phyloP scores from a whole-genome alignment of 2,888 invertebrate genomes.

The Nomada flava region DNA sequence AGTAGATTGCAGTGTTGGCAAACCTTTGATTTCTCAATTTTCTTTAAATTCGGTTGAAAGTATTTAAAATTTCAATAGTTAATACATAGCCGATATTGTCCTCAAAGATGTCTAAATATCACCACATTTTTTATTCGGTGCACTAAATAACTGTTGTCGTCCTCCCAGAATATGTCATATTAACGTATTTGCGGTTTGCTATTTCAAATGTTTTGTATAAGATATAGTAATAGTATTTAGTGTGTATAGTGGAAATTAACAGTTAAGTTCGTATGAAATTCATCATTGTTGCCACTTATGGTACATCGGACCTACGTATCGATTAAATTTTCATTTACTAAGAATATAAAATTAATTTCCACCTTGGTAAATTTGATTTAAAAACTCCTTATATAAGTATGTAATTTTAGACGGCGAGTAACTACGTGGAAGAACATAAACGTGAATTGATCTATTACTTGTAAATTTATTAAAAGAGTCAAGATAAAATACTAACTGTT shows the following conservation, averaged over 20 bases:
- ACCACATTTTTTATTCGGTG: conserved; percentile 3
- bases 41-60: conserved; percentile 20
- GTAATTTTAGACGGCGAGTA: conserved; percentile 2
- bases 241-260: conserved; percentile 6
- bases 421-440: conserved; percentile 25
- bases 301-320: conserved; percentile 13
- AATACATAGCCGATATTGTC: conserved; percentile 6
- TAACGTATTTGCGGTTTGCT: conserved; percentile 19
- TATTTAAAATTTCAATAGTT: conserved; percentile 16
- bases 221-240: conserved; percentile 26
- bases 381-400: not conserved
- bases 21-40: not conserved
- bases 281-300: conserved; percentile 32
- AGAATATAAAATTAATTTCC: conserved; percentile 16
- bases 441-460: conserved; percentile 23
- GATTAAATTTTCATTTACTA: conserved; percentile 19
- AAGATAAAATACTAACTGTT: conserved; percentile 1
- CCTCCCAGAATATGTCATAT: conserved; percentile 1
- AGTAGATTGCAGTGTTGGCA: conserved; percentile 84
- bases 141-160: conserved; percentile 24
- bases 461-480: conserved; percentile 31
- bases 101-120: not conserved
- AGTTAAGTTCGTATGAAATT: conserved; percentile 14
- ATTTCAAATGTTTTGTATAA: conserved; percentile 31
- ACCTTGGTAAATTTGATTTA: not conserved